Percentiles rank a stretch among this genome's conserved stretches.
phyloP scores from a whole-genome alignment of 2,113 vertebrate species.

The Isurus oxyrinchus region DNA sequence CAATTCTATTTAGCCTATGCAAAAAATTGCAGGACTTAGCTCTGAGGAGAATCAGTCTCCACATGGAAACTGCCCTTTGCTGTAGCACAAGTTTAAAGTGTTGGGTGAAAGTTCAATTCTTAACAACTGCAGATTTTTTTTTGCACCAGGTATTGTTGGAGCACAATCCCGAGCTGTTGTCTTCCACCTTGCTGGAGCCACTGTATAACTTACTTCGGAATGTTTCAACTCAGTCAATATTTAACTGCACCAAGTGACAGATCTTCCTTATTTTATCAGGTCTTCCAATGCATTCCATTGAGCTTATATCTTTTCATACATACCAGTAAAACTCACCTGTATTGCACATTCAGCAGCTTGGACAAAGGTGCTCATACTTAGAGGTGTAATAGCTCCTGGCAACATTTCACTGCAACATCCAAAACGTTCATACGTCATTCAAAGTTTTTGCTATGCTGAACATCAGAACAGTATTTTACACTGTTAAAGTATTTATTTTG shows the following conservation, averaged over 20 bases:
- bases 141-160: neutral
- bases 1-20: neutral
- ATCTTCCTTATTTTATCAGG: neutral
- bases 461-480: neutral
- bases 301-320: neutral
- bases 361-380: neutral
- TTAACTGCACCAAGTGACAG: neutral
- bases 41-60: neutral
- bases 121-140: neutral
- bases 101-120: neutral
- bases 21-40: neutral
- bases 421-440: neutral
- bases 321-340: neutral
- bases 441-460: neutral
- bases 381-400: slow-evolving; percentile 30
- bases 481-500: neutral
- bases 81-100: neutral
- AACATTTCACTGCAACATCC: slow-evolving; percentile 21
- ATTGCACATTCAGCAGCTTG: neutral
- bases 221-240: neutral
- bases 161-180: neutral
- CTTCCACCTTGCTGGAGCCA: neutral
- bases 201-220: neutral
- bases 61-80: neutral
- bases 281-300: neutral